Evolutionary conservation across 1,140 invertebrate genomes (phyloP), one percentile per base, ranked within the genome.

Genomic region (Lasaia peninsularis): DNA sequence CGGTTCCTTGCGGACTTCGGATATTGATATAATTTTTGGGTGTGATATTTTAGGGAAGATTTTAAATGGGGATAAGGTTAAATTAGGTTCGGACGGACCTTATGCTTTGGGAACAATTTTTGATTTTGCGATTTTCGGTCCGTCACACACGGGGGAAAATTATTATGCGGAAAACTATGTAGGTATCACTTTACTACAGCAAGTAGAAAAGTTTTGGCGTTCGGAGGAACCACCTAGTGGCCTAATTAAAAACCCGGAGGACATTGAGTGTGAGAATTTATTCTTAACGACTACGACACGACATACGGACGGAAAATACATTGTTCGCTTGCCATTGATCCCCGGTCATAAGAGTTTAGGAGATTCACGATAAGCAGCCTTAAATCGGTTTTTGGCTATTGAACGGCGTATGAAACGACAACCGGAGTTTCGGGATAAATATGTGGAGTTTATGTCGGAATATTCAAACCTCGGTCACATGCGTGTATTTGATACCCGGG

Each of bases 71-170:
- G 48, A 52, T 14, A 59, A 56, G 28, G 12, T 64, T 5, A 50
- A 53, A 3, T 48, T 64, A 53, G 49, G 62, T n/a, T 18, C 28
- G 1, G 58, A 49, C 10, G 62, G 57, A 18, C 58, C 58, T 4
- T 64, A 60, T 54, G 58, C 62, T n/a, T 56, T 64, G 21, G 53
- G 51, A 32, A 64, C 62, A 20, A 60, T 64, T 49, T 64, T 60
- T 51, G 51, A 60, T 37, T 60, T 53, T 50, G 58, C 54, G 12
- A 21, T 64, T 44, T 64, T 60, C 34, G 62, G 49, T 21, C 54
- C 37, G 0, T 8, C 50, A 31, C 40, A 31, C 8, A 12, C 14
- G 1, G 9, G 34, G 34, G 33, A 34, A 52, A 31, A 37, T 35
- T 52, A 55, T 2, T 63, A 33, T 58, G 18, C 37, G 55, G 56